A percentile compares a stretch with the other conserved stretches of the same genome.
Conservation (phyloP, 1,140 invertebrate genomes). For the Pseudomyrmex cubaensis region DNA sequence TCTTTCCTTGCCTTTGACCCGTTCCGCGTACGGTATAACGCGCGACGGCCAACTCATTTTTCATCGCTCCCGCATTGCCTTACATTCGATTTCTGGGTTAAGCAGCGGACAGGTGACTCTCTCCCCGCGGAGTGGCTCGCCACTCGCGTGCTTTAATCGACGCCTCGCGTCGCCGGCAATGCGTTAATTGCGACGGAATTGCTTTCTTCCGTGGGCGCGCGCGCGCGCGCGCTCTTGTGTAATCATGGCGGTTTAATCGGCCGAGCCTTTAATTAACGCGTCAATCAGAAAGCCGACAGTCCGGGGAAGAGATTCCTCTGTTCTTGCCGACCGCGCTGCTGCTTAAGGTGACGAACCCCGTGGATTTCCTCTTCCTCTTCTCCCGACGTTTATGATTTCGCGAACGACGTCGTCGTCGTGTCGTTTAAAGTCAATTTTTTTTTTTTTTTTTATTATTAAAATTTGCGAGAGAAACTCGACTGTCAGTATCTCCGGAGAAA, state of each 20-base stretch:
- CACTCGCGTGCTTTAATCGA: slow-evolving; percentile 35
- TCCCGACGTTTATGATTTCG: background rate
- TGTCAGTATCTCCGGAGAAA: background rate
- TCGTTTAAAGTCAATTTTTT: background rate
- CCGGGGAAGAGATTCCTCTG: slow-evolving; percentile 26
- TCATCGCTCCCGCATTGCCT: slow-evolving; percentile 21
- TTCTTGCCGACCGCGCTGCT: slow-evolving; percentile 2
- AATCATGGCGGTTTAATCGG: slow-evolving; percentile 54
- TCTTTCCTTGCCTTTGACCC: slow-evolving; percentile 41
- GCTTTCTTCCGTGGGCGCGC: slow-evolving; percentile 35
- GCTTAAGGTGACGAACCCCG: background rate
- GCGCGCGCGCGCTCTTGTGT: slow-evolving; percentile 10
- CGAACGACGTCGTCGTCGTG: too few species aligned
- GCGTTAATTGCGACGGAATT: slow-evolving; percentile 51
- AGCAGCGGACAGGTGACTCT: slow-evolving; percentile 36
- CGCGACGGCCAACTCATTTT: slow-evolving; percentile 22
- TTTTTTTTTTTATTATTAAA: background rate
- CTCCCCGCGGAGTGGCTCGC: too few species aligned
- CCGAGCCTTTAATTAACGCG: slow-evolving; percentile 56
- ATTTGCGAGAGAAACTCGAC: background rate
- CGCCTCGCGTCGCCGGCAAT: slow-evolving; percentile 18
- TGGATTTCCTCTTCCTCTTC: background rate
- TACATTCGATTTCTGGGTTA: slow-evolving; percentile 49
- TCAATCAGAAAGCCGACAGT: slow-evolving; percentile 54
- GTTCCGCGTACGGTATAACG: background rate